phyloP scores from a whole-genome alignment of 2,113 vertebrate species.

The Rattus norvegicus region GRCr8 NC_086021.1:122044501-122045000 shows the following conservation, averaged over 20 bases:
- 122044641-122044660: neutral
- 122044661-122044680: neutral
- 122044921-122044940: constrained; percentile 7
- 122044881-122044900: constrained; percentile 11
- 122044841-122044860: constrained; percentile 22
- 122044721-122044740: neutral
- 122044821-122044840: neutral
- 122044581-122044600: neutral
- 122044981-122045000: neutral
- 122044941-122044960: neutral
- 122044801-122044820: neutral
- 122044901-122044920: neutral
- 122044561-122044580: neutral
- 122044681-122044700: neutral
- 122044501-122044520: neutral
- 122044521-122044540: neutral
- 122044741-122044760: constrained; percentile 43
- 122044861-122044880: neutral
- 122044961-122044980: neutral
- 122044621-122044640: neutral
- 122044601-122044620: neutral
- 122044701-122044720: neutral
- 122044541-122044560: neutral
- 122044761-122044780: neutral
- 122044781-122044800: neutral